A percentile compares a stretch with the other conserved stretches of the same genome.
These are phyloP conservation scores for Myotis yumanensis DNA, from an alignment of 2,113 vertebrate species.

Conservation along the genomic window DNA sequence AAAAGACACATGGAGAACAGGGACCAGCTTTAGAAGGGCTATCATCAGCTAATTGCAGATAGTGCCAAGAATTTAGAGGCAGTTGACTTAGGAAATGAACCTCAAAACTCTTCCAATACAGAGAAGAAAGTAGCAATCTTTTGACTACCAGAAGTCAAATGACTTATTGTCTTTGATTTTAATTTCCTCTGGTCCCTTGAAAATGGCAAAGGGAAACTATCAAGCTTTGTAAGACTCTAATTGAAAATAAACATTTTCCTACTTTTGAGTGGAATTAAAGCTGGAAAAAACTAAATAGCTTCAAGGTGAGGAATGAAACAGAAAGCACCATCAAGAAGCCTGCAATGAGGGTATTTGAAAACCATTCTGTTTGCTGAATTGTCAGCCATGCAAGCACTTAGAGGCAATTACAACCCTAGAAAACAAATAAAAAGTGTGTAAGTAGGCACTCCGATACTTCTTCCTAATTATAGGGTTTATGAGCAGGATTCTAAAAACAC, in stretches of 20 bases:
- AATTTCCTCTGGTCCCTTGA: slow-evolving; percentile 56
- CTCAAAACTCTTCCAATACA: not conserved
- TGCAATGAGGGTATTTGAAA: slow-evolving; percentile 44
- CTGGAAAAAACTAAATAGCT: slow-evolving; percentile 40
- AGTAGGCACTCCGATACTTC: slow-evolving; percentile 75
- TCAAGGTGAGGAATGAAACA: slow-evolving; percentile 65
- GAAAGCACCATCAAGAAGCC: slow-evolving; percentile 56
- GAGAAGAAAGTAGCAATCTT: not conserved
- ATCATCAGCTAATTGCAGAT: not conserved
- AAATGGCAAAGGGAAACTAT: slow-evolving; percentile 56
- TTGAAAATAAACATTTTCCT: slow-evolving; percentile 68
- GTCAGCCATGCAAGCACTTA: slow-evolving; percentile 69
- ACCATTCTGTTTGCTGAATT: slow-evolving; percentile 58
- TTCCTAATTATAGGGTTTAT: slow-evolving; percentile 66
- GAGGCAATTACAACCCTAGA: slow-evolving; percentile 61
- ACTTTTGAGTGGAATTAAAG: slow-evolving; percentile 72
- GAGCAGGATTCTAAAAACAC: slow-evolving; percentile 63
- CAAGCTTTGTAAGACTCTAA: slow-evolving; percentile 59
- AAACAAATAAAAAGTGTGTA: slow-evolving; percentile 77
- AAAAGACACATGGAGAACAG: not conserved
- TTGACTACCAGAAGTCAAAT: slow-evolving; percentile 51
- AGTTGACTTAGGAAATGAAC: slow-evolving; percentile 13
- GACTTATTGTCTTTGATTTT: slow-evolving; percentile 58
- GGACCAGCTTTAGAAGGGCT: not conserved
- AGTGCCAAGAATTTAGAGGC: not conserved